Percentiles rank a stretch among this genome's conserved stretches.
These are phyloP conservation scores for Eudyptes chrysolophus DNA, from an alignment of 2,113 vertebrate genomes.

Conservation along the genomic window DNA sequence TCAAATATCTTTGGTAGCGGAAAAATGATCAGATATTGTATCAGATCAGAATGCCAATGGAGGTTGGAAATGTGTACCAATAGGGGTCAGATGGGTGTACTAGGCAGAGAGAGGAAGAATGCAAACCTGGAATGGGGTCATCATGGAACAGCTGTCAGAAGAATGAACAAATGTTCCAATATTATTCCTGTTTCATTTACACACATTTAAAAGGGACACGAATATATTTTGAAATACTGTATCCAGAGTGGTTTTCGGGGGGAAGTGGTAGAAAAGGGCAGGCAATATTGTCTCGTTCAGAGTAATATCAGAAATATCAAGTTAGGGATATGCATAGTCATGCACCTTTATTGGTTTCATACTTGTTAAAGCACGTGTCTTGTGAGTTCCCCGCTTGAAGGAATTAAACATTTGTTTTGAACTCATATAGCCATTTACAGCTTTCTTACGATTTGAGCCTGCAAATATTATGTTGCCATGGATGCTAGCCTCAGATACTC, in stretches of 20 bases:
- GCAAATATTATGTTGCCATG: conserved; percentile 64
- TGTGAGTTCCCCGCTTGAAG: background rate
- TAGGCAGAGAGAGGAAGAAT: background rate
- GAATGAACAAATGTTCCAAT: background rate
- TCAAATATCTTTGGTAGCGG: background rate
- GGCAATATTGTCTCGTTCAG: background rate
- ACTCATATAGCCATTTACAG: background rate
- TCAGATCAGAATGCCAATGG: background rate
- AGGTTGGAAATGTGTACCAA: background rate
- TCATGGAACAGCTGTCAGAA: background rate
- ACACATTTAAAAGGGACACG: background rate
- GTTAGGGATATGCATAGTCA: background rate
- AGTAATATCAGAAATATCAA: background rate
- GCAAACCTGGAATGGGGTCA: background rate
- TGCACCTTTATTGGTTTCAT: background rate
- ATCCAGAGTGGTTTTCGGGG: background rate
- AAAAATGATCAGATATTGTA: background rate
- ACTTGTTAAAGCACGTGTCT: background rate
- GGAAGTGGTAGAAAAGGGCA: background rate
- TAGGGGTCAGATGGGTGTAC: background rate
- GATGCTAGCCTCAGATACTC: background rate
- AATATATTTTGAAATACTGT: background rate
- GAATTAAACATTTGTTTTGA: background rate
- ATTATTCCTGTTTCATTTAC: background rate
- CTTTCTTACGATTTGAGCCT: background rate